Percentiles rank a stretch among this genome's conserved stretches.
These are phyloP conservation scores for Emberiza fucata DNA, from an alignment of 2,113 vertebrate species.

Conservation along the genomic window DNA sequence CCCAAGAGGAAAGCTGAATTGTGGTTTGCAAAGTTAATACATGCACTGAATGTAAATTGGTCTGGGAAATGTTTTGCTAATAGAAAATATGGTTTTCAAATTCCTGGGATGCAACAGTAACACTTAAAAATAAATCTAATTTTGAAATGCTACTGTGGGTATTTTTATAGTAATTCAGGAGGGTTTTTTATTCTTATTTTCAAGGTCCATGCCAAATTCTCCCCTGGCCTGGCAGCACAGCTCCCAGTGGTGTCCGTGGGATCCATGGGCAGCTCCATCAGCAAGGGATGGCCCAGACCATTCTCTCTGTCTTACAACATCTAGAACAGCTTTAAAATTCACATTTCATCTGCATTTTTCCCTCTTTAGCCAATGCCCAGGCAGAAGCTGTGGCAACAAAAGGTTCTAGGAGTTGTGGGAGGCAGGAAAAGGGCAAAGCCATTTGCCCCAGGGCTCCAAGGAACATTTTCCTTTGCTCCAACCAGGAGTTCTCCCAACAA, in stretches of 20 bases:
- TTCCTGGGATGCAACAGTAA: slow-evolving; percentile 33
- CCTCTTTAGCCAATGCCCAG: neutral
- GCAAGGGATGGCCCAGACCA: neutral
- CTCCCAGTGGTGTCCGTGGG: neutral
- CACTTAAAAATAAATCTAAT: slow-evolving; percentile 48
- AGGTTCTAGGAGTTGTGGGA: neutral
- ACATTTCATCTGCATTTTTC: neutral
- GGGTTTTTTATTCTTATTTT: neutral
- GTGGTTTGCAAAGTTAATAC: slow-evolving; percentile 35
- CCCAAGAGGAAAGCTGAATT: slow-evolving; percentile 46
- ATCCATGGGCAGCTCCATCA: neutral
- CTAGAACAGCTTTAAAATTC: neutral
- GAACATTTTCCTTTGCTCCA: neutral
- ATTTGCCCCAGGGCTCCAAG: neutral
- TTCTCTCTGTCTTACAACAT: neutral
- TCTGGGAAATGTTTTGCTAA: slow-evolving; percentile 57
- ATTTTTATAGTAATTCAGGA: slow-evolving; percentile 12
- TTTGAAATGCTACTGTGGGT: slow-evolving; percentile 48
- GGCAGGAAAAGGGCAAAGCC: neutral
- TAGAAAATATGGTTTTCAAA: slow-evolving; percentile 8
- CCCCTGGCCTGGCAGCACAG: neutral
- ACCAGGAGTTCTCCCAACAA: neutral
- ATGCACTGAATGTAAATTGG: slow-evolving; percentile 42
- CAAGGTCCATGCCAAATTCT: neutral
- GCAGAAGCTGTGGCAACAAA: neutral